phyloP scores from a whole-genome alignment of 2,113 vertebrate genomes.

The Casuarius casuarius region DNA sequence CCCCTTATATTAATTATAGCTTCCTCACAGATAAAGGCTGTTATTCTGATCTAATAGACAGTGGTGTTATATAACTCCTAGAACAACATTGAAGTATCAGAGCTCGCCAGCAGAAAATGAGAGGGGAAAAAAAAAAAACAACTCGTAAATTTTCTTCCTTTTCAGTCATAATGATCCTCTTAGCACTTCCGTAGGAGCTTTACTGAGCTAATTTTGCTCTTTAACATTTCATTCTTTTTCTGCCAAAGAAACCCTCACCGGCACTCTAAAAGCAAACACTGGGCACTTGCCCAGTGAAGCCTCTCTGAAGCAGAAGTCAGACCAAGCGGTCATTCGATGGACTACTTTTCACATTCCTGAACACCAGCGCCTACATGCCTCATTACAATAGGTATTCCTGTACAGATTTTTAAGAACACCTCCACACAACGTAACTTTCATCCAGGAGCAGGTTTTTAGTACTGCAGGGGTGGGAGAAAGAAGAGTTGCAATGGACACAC shows the following conservation, averaged over 20 bases:
- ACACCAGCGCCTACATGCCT: neutral
- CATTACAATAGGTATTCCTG: accelerated
- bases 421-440: accelerated
- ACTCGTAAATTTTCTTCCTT: neutral
- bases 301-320: neutral
- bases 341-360: neutral
- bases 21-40: neutral
- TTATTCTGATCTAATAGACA: neutral
- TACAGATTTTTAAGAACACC: neutral
- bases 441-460: neutral
- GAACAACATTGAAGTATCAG: neutral
- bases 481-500: neutral
- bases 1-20: neutral
- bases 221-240: neutral
- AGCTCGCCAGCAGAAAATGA: neutral
- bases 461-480: neutral
- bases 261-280: neutral
- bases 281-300: neutral
- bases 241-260: neutral
- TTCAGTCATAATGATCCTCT: accelerated
- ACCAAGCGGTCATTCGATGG: neutral
- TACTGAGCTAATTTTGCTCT: neutral
- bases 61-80: neutral
- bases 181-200: neutral
- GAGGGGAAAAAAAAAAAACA: neutral